phyloP scores from a whole-genome alignment of 2,797 vertebrate genomes.

The Rhyacichthys aspro region DNA sequence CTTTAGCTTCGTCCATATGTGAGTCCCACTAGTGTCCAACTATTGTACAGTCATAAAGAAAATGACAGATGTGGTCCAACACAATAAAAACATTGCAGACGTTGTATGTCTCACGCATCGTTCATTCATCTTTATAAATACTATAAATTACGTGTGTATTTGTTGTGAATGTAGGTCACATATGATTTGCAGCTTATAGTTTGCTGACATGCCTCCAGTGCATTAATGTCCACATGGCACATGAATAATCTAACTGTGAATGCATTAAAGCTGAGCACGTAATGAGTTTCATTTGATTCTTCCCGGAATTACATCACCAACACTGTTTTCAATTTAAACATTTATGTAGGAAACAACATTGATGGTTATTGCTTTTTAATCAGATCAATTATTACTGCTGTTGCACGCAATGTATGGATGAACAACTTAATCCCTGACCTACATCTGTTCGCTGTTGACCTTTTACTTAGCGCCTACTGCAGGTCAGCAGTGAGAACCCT shows the following conservation, averaged over 20 bases:
- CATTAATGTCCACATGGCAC: slow-evolving; percentile 23
- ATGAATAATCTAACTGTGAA: slow-evolving; percentile 23
- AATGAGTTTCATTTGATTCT: slow-evolving; percentile 4
- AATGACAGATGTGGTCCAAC: too few relatives aligned
- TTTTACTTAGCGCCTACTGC: slow-evolving; percentile 15
- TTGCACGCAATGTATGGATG: neutral
- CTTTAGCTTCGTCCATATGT: too few relatives aligned
- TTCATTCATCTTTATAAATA: slow-evolving; percentile 6
- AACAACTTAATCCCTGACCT: slow-evolving; percentile 6
- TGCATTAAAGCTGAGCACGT: slow-evolving; percentile 14
- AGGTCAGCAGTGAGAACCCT: too few relatives aligned
- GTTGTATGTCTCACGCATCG: too few relatives aligned
- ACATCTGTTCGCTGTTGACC: slow-evolving; percentile 7
- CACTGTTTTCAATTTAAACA: neutral
- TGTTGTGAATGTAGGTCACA: slow-evolving; percentile 42
- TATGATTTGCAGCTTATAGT: slow-evolving; percentile 30
- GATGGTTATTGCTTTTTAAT: neutral
- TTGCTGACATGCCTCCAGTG: slow-evolving; percentile 21
- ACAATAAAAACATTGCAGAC: too few relatives aligned
- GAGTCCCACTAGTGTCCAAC: too few relatives aligned
- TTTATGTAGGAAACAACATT: neutral
- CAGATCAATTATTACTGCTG: neutral
- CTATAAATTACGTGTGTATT: slow-evolving; percentile 1
- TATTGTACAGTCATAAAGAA: too few relatives aligned
- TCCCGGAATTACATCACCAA: neutral